phyloP scores from a whole-genome alignment of 64 coral and sea anemone genomes.

The Montipora sp. region DNA sequence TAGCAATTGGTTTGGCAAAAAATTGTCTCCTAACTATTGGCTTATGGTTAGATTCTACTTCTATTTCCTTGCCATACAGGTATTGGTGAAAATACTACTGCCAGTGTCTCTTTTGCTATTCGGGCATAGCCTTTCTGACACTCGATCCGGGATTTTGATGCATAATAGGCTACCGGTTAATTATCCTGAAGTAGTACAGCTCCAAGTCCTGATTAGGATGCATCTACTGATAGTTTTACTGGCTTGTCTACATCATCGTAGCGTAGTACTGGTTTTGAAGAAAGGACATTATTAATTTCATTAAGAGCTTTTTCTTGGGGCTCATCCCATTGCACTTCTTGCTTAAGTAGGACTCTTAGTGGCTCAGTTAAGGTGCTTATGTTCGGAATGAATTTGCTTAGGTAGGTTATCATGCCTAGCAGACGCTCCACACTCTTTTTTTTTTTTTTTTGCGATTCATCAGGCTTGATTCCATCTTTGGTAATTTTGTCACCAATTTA shows the following conservation, averaged over 20 bases:
- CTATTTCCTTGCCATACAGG: conserved; percentile 13
- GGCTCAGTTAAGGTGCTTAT: conserved; percentile 29
- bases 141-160: not conserved
- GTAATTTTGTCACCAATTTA: conserved; percentile 21
- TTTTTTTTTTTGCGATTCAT: conserved; percentile 18
- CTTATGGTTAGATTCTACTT: conserved; percentile 28
- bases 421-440: not conserved
- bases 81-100: not conserved
- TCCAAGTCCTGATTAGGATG: conserved; percentile 53
- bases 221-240: conserved; percentile 46
- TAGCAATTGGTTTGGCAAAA: not conserved
- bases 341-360: not conserved
- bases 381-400: conserved; percentile 37
- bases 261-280: conserved; percentile 41
- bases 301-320: conserved; percentile 18
- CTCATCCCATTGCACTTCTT: conserved; percentile 27
- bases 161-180: conserved; percentile 12
- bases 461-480: conserved; percentile 17
- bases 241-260: conserved; percentile 10
- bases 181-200: conserved; percentile 17
- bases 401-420: conserved; percentile 45
- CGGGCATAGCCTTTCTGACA: not conserved
- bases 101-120: too few species aligned
- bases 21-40: not conserved
- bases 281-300: conserved; percentile 24